These are phyloP conservation scores for Drosophila merina DNA, from an alignment of 2,888 invertebrate species.

Conservation along the genomic window DNA sequence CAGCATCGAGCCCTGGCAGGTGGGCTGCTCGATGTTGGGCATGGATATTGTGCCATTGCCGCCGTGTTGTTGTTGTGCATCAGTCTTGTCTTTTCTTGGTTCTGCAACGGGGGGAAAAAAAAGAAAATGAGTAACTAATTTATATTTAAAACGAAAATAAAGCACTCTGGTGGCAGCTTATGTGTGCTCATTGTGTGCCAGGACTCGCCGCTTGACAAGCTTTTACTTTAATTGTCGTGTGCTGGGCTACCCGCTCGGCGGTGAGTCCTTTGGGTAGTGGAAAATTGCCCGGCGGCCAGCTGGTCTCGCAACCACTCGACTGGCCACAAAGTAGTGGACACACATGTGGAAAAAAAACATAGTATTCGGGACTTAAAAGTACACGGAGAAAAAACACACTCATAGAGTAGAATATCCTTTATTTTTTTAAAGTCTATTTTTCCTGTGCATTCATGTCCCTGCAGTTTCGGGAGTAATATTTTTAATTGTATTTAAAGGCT, in stretches of 20 bases:
- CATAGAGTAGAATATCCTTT: neutral
- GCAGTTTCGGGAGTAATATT: slow-evolving; percentile 56
- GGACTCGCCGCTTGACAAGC: slow-evolving; percentile 60
- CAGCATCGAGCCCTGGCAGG: slow-evolving; percentile 83
- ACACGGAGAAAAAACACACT: neutral
- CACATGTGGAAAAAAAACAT: slow-evolving; percentile 10
- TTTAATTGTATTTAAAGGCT: slow-evolving; percentile 78
- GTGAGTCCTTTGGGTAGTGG: slow-evolving; percentile 46
- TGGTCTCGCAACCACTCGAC: slow-evolving; percentile 59
- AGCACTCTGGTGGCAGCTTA: slow-evolving; percentile 2
- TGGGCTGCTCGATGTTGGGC: slow-evolving; percentile 86
- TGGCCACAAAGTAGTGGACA: slow-evolving; percentile 61
- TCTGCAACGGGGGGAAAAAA: slow-evolving; percentile 86
- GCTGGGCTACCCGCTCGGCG: slow-evolving; percentile 39
- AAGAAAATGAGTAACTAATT: slow-evolving; percentile 30
- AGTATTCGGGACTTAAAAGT: neutral
- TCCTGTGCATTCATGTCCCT: slow-evolving; percentile 20
- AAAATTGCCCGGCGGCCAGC: slow-evolving; percentile 60
- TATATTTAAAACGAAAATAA: slow-evolving; percentile 29
- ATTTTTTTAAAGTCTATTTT: neutral
- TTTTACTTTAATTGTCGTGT: slow-evolving; percentile 76
- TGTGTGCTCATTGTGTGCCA: slow-evolving; percentile 3
- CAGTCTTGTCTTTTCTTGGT: slow-evolving; percentile 97
- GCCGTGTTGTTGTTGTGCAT: slow-evolving; percentile 85
- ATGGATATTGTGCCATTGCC: slow-evolving; percentile 86